Conservation (phyloP, 2,113 vertebrate species). For the Eulacestoma nigropectus region DNA sequence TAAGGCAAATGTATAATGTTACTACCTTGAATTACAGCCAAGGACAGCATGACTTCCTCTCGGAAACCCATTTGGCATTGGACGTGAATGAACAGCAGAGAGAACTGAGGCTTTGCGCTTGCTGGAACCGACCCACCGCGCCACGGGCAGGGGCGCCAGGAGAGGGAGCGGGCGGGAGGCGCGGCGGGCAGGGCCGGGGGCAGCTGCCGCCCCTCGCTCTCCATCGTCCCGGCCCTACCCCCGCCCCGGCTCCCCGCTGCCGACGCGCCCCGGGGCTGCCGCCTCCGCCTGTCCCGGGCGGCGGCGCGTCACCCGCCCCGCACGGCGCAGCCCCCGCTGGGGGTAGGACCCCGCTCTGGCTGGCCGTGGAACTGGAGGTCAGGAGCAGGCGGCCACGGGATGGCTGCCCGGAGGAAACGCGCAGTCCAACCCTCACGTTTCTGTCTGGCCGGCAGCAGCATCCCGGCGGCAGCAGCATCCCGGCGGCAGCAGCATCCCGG, state of each 20-base stretch:
- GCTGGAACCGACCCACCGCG: neutral
- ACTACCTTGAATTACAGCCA: neutral
- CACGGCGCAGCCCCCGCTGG: neutral
- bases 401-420: neutral
- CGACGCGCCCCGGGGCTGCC: too few species aligned
- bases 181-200: neutral
- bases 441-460: neutral
- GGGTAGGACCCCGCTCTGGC: too few species aligned
- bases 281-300: neutral
- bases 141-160: neutral
- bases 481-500: neutral
- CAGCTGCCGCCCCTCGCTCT: neutral
- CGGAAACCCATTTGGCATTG: neutral
- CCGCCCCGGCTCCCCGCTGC: neutral
- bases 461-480: neutral
- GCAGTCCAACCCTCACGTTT: fast-evolving
- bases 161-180: neutral
- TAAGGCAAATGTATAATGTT: neutral
- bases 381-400: neutral
- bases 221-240: neutral
- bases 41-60: neutral
- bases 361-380: neutral
- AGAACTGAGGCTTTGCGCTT: neutral
- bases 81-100: neutral
- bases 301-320: neutral